phyloP scores from a whole-genome alignment of 2,113 vertebrate genomes.

The Hypocryptadius cinnamomeus region DNA sequence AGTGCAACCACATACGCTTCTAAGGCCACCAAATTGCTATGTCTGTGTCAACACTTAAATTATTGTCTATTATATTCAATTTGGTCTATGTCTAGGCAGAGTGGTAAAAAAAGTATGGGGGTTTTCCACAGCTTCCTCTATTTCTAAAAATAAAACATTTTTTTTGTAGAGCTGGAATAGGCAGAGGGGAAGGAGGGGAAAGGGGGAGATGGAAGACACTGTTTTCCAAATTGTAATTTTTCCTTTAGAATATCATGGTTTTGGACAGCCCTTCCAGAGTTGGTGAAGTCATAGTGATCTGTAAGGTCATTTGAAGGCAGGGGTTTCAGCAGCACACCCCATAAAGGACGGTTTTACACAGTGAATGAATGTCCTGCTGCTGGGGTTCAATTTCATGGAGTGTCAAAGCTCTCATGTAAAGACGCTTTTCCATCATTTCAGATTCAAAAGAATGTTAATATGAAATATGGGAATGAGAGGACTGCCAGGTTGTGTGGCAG shows the following conservation, averaged over 20 bases:
- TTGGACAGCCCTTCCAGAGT: neutral
- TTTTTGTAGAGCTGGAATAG: neutral
- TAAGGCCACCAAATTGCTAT: neutral
- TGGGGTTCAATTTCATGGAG: constrained; percentile 17
- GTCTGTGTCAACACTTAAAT: constrained; percentile 4
- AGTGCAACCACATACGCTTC: neutral
- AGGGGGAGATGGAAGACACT: neutral
- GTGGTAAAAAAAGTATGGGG: neutral
- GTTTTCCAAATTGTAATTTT: neutral
- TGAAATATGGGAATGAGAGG: constrained; percentile 35
- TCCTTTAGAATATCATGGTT: neutral
- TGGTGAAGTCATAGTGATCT: neutral
- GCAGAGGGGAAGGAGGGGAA: too few species aligned
- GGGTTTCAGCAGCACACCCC: neutral
- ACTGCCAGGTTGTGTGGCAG: constrained; percentile 32
- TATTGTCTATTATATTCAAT: constrained; percentile 47
- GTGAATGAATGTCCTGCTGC: neutral
- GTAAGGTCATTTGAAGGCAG: constrained; percentile 5
- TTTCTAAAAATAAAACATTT: constrained; percentile 4
- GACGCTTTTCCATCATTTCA: constrained; percentile 43
- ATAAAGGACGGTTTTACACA: neutral
- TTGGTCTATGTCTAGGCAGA: constrained; percentile 24
- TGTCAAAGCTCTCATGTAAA: constrained; percentile 3
- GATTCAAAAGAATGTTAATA: constrained; percentile 51
- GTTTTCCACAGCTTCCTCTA: neutral